Evolutionary conservation across 2,797 vertebrate genomes (phyloP).

Genomic region (Onychomys arenicola): DNA sequence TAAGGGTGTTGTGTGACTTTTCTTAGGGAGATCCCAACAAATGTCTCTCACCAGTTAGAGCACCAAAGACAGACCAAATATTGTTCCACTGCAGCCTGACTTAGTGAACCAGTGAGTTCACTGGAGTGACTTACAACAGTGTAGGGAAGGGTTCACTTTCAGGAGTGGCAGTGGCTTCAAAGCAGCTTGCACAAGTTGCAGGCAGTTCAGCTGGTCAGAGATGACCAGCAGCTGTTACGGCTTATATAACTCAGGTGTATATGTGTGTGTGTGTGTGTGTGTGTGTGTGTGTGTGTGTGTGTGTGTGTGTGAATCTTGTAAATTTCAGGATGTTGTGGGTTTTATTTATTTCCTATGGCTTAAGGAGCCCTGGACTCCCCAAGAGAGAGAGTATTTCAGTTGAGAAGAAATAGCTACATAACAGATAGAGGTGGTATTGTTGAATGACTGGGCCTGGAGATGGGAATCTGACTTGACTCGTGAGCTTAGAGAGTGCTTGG

Average conservation of each 20-base stretch:
- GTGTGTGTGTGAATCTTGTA: neutral
- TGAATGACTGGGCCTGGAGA: neutral
- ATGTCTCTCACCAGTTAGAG: neutral
- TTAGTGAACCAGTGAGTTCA: neutral
- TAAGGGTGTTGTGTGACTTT: neutral
- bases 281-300: too few species aligned
- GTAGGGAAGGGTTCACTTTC: neutral
- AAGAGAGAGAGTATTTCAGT: neutral
- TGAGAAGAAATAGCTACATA: neutral
- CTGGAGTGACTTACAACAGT: neutral
- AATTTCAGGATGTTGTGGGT: neutral
- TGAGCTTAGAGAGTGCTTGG: neutral
- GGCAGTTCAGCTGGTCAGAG: neutral
- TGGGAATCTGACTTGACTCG: neutral
- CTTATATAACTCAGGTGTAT: neutral
- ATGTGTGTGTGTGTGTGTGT: too few species aligned
- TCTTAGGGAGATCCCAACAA: neutral
- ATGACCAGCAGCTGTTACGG: neutral
- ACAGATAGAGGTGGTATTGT: neutral
- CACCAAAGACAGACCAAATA: neutral
- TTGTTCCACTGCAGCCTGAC: neutral
- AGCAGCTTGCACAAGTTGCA: too few species aligned
- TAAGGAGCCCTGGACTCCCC: neutral
- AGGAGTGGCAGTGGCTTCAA: neutral
- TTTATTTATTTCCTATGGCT: neutral